These are phyloP conservation scores for Morone saxatilis DNA, from an alignment of 2,113 vertebrate genomes.

Conservation along the genomic window DNA sequence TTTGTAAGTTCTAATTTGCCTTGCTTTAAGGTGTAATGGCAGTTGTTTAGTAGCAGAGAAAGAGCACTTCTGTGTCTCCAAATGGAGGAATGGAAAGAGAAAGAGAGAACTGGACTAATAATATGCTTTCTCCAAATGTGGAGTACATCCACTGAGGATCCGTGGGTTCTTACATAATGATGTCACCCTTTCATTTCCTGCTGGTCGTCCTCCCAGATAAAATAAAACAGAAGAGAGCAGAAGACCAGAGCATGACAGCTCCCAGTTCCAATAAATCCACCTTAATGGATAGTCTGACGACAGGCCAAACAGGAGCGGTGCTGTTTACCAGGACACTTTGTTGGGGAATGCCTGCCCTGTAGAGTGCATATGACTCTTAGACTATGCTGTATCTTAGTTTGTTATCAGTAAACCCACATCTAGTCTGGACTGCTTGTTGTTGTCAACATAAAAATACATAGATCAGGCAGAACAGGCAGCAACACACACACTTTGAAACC, in stretches of 20 bases:
- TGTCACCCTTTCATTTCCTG: constrained; percentile 80
- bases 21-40: neutral
- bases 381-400: constrained; percentile 16
- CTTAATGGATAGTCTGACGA: constrained; percentile 58
- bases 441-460: constrained; percentile 40
- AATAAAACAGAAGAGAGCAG: constrained; percentile 38
- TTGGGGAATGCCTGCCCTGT: constrained; percentile 1
- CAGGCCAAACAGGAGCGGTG: constrained; percentile 35
- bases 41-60: constrained; percentile 10
- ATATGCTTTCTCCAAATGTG: constrained; percentile 68
- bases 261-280: constrained; percentile 46
- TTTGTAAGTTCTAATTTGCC: constrained; percentile 3
- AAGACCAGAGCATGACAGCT: constrained; percentile 24
- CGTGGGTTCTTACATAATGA: constrained; percentile 71
- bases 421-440: constrained; percentile 44
- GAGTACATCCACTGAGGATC: constrained; percentile 67
- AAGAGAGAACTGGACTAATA: constrained; percentile 48
- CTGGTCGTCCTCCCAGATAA: constrained; percentile 38
- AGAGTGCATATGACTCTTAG: constrained; percentile 7
- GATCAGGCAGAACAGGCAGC: constrained; percentile 45
- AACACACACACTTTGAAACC: constrained; percentile 37
- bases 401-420: constrained; percentile 56
- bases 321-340: constrained; percentile 48
- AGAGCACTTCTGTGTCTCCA: constrained; percentile 18
- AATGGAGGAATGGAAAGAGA: constrained; percentile 33